Evolutionary conservation across 2,888 invertebrate species (phyloP).

Genomic region (Campopleginae sp.): DNA sequence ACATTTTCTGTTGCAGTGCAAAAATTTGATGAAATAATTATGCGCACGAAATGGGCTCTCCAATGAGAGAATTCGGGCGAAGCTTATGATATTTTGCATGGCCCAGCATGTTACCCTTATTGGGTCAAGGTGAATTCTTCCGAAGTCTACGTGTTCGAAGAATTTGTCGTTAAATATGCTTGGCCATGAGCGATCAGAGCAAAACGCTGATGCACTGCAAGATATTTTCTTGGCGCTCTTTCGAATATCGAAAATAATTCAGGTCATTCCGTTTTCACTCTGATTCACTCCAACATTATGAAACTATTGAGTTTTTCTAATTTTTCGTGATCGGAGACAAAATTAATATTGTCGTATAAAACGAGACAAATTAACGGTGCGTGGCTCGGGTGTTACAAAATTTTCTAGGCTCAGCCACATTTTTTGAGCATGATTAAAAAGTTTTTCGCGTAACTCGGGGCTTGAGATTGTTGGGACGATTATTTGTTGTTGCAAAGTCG

Average conservation of each 20-base stretch:
- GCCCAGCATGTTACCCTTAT: conserved; percentile 29
- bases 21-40: conserved; percentile 14
- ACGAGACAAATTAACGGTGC: background rate
- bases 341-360: background rate
- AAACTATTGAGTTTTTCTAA: background rate
- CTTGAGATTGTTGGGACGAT: background rate
- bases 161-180: conserved; percentile 17
- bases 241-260: background rate
- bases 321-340: background rate
- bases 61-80: conserved; percentile 38
- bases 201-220: background rate
- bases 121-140: conserved; percentile 56
- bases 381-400: background rate
- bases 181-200: background rate
- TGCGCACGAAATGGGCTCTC: conserved; percentile 8
- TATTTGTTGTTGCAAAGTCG: background rate
- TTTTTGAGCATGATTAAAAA: background rate
- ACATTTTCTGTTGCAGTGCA: conserved; percentile 13
- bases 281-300: background rate
- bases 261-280: background rate
- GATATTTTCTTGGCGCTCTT: background rate
- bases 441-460: background rate
- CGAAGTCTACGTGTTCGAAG: conserved; percentile 2
- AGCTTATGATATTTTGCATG: conserved; percentile 21
- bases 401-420: background rate